phyloP scores from a whole-genome alignment of 2,113 vertebrate genomes.

The Neogale vison region DNA sequence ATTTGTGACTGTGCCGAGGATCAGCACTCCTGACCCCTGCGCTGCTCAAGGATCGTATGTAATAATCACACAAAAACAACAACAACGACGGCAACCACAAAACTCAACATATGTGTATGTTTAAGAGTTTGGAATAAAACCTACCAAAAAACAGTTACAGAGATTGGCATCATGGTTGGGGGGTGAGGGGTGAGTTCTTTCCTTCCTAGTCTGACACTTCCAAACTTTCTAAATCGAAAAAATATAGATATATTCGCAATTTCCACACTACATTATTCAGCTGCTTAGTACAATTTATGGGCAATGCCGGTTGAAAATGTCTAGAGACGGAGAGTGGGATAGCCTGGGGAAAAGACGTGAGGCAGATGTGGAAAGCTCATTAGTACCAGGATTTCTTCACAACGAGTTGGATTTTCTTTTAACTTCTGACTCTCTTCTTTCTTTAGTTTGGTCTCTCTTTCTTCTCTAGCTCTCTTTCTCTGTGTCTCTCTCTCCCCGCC shows the following conservation, averaged over 20 bases:
- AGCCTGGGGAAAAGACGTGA: constrained; percentile 49
- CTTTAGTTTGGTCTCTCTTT: neutral
- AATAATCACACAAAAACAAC: neutral
- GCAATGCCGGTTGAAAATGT: constrained; percentile 32
- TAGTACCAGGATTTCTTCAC: constrained; percentile 42
- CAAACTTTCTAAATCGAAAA: constrained; percentile 27
- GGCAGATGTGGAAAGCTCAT: constrained; percentile 61
- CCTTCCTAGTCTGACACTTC: neutral
- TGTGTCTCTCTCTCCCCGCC: neutral
- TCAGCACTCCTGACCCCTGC: neutral
- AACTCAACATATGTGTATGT: neutral
- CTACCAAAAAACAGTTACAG: neutral
- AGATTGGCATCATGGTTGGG: neutral
- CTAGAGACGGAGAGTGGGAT: neutral
- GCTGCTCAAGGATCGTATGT: neutral
- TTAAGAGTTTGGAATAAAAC: neutral
- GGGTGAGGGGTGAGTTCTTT: neutral
- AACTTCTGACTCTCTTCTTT: neutral
- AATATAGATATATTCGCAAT: neutral
- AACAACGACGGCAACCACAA: neutral
- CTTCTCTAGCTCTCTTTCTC: neutral
- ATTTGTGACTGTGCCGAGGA: neutral
- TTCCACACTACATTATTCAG: constrained; percentile 30
- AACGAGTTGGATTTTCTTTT: constrained; percentile 25
- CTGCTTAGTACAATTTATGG: constrained; percentile 35